These are phyloP conservation scores for Empidonax alnorum DNA, from an alignment of 2,113 vertebrate species.

Conservation along the genomic window DNA sequence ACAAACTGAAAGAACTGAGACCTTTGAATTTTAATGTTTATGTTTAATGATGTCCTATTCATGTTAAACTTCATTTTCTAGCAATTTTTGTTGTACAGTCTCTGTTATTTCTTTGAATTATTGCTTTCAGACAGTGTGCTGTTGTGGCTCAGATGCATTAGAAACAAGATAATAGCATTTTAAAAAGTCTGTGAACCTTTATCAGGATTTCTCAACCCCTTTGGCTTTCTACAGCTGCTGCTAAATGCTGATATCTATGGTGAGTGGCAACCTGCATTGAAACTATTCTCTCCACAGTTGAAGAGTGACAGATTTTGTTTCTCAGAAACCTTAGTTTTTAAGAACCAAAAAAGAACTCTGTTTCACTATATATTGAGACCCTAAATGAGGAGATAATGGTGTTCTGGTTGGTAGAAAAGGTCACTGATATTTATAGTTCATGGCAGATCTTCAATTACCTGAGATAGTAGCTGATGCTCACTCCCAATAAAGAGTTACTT, in stretches of 20 bases:
- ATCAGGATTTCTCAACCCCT: neutral
- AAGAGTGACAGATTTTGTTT: neutral
- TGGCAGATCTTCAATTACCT: neutral
- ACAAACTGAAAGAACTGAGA: neutral
- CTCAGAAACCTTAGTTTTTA: neutral
- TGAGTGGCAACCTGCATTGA: neutral
- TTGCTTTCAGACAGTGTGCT: neutral
- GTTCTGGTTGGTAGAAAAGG: neutral
- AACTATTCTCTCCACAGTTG: rapidly evolving
- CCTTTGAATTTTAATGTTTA: neutral
- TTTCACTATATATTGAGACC: neutral
- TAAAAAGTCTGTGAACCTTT: neutral
- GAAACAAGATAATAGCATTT: neutral
- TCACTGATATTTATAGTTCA: neutral
- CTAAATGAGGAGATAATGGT: neutral
- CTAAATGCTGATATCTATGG: neutral
- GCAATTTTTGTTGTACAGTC: neutral
- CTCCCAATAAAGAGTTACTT: neutral
- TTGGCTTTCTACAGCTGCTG: neutral
- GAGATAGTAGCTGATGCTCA: neutral
- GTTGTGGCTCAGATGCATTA: neutral
- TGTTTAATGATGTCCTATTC: neutral
- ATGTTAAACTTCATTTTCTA: neutral
- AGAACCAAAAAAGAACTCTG: neutral
- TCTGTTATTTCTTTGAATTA: neutral